Percentiles rank a stretch among this genome's conserved stretches.
phyloP scores from a whole-genome alignment of 2,113 vertebrate species.

The Oreotrochilus melanogaster region DNA sequence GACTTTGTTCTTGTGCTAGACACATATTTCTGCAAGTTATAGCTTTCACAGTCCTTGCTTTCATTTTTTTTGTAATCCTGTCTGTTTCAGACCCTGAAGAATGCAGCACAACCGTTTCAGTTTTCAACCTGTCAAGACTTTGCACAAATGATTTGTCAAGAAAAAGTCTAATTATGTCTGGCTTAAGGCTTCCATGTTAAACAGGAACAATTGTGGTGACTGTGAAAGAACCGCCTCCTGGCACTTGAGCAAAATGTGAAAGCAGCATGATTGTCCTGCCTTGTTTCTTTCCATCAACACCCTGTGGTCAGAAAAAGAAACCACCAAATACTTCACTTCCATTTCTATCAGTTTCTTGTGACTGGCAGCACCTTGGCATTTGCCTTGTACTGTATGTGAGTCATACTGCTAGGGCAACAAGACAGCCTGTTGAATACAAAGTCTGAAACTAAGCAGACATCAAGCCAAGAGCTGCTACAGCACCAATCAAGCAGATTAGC shows the following conservation, averaged over 20 bases:
- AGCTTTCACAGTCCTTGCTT: constrained; percentile 44
- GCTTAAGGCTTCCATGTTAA: constrained; percentile 57
- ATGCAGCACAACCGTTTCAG: constrained; percentile 49
- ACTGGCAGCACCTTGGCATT: constrained; percentile 45
- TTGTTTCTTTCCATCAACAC: constrained; percentile 57
- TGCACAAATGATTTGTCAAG: constrained; percentile 69
- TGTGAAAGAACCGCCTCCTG: constrained; percentile 45
- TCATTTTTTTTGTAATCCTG: constrained; percentile 65
- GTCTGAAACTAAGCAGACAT: constrained; percentile 49
- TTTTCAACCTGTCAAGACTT: constrained; percentile 64
- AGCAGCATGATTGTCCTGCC: constrained; percentile 38
- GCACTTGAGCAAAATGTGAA: constrained; percentile 15
- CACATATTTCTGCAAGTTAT: constrained; percentile 47
- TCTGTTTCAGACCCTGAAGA: constrained; percentile 64
- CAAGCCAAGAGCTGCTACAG: constrained; percentile 20
- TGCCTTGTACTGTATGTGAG: constrained; percentile 6
- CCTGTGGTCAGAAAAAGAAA: constrained; percentile 50
- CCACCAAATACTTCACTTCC: constrained; percentile 22
- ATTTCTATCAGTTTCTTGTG: constrained; percentile 57
- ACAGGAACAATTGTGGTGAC: constrained; percentile 22
- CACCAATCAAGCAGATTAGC: constrained; percentile 51
- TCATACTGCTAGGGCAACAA: background rate
- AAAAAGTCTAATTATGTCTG: constrained; percentile 64
- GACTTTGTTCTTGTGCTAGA: background rate
- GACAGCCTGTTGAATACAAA: constrained; percentile 38